Percentiles rank a stretch among this genome's conserved stretches.
phyloP scores from a whole-genome alignment of 2,113 vertebrate genomes.

The Callocephalon fimbriatum region DNA sequence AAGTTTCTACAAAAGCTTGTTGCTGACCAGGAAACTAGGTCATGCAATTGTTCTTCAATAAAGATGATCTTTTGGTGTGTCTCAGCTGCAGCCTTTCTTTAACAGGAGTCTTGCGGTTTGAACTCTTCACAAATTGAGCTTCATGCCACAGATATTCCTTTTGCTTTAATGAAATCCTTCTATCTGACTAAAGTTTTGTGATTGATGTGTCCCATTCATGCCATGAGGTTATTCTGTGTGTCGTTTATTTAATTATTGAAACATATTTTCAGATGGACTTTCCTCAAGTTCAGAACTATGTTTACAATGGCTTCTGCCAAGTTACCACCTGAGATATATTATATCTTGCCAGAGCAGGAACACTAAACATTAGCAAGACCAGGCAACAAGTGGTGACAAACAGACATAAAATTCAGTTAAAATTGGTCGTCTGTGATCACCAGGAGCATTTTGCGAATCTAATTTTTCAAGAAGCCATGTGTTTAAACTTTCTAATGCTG shows the following conservation, averaged over 20 bases:
- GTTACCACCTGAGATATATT: not conserved
- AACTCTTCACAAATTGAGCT: constrained; percentile 52
- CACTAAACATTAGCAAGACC: not conserved
- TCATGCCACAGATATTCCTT: constrained; percentile 36
- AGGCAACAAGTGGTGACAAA: not conserved
- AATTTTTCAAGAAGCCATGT: not conserved
- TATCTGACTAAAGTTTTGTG: constrained; percentile 4
- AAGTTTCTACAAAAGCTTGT: constrained; percentile 65
- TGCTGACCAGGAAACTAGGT: constrained; percentile 74
- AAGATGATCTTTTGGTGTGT: constrained; percentile 71
- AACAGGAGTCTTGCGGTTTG: constrained; percentile 46
- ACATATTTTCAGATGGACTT: not conserved
- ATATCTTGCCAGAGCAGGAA: not conserved
- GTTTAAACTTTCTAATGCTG: not conserved
- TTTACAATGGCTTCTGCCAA: not conserved
- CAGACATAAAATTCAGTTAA: not conserved
- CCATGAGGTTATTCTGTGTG: not conserved
- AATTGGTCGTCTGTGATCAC: not conserved
- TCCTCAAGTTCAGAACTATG: not conserved
- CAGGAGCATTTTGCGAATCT: not conserved
- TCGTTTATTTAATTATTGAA: not conserved
- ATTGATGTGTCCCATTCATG: constrained; percentile 30
- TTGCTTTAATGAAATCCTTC: constrained; percentile 47
- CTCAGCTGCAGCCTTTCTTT: constrained; percentile 60
- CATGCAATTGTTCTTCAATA: constrained; percentile 73